A percentile compares a stretch with the other conserved stretches of the same genome.
These are phyloP conservation scores for Epiblema foenella DNA, from an alignment of 2,888 invertebrate genomes.

Conservation along the genomic window DNA sequence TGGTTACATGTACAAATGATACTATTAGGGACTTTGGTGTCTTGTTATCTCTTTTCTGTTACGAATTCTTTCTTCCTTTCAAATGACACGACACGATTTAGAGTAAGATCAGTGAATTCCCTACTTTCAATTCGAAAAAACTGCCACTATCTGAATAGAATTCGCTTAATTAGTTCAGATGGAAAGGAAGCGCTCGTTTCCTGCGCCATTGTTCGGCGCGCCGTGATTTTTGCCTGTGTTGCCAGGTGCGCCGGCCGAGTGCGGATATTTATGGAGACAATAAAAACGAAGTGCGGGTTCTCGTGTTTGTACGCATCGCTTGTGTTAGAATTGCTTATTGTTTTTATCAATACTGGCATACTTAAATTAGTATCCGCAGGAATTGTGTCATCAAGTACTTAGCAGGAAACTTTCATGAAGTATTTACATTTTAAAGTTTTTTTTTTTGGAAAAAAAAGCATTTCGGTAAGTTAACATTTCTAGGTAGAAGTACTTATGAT, in stretches of 20 bases:
- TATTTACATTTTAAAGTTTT: not conserved
- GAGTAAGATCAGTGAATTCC: slow-evolving; percentile 10
- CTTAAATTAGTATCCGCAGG: not conserved
- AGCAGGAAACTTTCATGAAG: not conserved
- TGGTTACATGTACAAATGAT: not conserved
- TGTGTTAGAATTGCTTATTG: slow-evolving; percentile 7
- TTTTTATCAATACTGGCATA: not conserved
- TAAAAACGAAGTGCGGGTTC: slow-evolving; percentile 19
- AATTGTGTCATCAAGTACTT: not conserved
- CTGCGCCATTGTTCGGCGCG: slow-evolving; percentile 62
- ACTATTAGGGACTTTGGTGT: too few relatives aligned
- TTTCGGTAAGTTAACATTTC: too few relatives aligned
- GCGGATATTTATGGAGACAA: slow-evolving; percentile 28
- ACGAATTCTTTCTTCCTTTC: not conserved
- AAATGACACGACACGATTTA: not conserved
- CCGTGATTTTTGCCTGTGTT: slow-evolving; percentile 55
- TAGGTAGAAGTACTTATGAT: not conserved
- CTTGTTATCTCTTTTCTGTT: not conserved
- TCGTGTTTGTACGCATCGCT: slow-evolving; percentile 7
- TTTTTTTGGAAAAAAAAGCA: too few relatives aligned
- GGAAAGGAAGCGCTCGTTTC: slow-evolving; percentile 60
- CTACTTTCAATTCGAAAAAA: slow-evolving; percentile 18
- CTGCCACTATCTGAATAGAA: slow-evolving; percentile 51
- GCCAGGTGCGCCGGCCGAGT: slow-evolving; percentile 21
- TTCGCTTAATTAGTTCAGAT: slow-evolving; percentile 67